A percentile compares a stretch with the other conserved stretches of the same genome.
phyloP scores from a whole-genome alignment of 2,797 vertebrate species.

The Galago senegalensis region DNA sequence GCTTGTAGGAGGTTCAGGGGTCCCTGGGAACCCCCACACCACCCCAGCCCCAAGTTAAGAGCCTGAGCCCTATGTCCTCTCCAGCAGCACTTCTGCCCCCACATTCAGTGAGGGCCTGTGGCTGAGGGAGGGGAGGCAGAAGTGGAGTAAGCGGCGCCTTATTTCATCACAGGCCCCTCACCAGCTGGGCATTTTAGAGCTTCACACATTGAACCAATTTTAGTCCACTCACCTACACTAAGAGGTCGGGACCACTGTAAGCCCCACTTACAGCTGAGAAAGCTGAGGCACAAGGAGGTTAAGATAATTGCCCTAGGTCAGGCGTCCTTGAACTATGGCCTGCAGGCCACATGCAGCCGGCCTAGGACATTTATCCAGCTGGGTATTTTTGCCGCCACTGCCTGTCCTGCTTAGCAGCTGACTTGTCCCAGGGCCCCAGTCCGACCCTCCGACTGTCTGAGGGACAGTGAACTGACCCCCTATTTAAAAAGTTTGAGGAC shows the following conservation, averaged over 20 bases:
- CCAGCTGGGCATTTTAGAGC: not conserved
- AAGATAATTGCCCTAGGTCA: not conserved
- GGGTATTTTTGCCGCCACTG: too few species aligned
- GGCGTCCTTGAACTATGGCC: too few species aligned
- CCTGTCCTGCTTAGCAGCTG: too few species aligned
- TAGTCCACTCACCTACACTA: too few species aligned
- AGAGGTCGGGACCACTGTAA: not conserved
- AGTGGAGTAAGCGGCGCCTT: rapidly evolving
- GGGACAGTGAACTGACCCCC: too few species aligned
- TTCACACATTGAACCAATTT: rapidly evolving
- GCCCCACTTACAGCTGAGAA: not conserved
- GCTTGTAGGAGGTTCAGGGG: not conserved
- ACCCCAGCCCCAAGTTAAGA: not conserved
- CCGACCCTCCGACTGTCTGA: too few species aligned
- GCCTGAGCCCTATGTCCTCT: not conserved
- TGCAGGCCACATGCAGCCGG: too few species aligned
- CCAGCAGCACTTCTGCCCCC: not conserved
- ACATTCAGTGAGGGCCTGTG: not conserved
- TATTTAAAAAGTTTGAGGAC: too few species aligned
- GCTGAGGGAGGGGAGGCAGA: not conserved
- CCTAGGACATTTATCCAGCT: too few species aligned
- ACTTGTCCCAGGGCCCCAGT: too few species aligned
- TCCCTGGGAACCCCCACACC: not conserved
- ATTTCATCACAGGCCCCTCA: rapidly evolving
- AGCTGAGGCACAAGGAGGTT: not conserved